Conservation (phyloP, 2,888 invertebrate species). For the Diadegma fenestrale region DNA sequence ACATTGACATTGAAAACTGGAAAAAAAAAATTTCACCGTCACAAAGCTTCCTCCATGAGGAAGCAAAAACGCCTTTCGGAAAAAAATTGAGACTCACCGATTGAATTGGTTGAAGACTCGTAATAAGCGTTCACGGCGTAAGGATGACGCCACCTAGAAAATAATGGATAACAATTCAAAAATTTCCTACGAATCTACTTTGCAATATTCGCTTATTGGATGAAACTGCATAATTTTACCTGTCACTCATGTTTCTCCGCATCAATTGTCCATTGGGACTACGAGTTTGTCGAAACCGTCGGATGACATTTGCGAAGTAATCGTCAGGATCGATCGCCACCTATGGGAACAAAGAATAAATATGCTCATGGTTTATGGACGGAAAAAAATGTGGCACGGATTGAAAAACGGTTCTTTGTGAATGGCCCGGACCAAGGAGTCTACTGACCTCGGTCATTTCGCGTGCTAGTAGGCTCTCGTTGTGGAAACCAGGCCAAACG, state of each 20-base stretch:
- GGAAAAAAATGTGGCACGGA: conserved; percentile 9
- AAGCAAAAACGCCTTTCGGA: no score
- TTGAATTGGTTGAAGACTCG: conserved; percentile 85
- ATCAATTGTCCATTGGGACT: conserved; percentile 76
- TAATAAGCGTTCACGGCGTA: conserved; percentile 86
- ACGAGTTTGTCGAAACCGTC: conserved; percentile 83
- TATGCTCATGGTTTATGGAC: conserved; percentile 3
- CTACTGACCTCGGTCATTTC: conserved; percentile 80
- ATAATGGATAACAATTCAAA: background rate
- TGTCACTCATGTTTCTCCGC: conserved; percentile 78
- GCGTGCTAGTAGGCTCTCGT: conserved; percentile 78
- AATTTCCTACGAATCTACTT: background rate
- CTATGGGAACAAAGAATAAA: conserved; percentile 71
- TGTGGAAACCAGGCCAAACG: conserved; percentile 84
- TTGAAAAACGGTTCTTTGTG: conserved; percentile 1
- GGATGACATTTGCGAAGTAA: conserved; percentile 84
- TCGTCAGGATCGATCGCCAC: conserved; percentile 82
- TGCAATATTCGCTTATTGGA: background rate
- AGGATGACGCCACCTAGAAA: conserved; percentile 84
- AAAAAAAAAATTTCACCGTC: no score
- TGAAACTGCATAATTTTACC: conserved; percentile 69
- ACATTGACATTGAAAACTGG: no score
- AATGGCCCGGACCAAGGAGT: background rate
- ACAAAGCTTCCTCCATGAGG: no score
- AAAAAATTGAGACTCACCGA: conserved; percentile 83